Conservation (phyloP, 2,888 invertebrate genomes). For the Portevinia maculata region DNA sequence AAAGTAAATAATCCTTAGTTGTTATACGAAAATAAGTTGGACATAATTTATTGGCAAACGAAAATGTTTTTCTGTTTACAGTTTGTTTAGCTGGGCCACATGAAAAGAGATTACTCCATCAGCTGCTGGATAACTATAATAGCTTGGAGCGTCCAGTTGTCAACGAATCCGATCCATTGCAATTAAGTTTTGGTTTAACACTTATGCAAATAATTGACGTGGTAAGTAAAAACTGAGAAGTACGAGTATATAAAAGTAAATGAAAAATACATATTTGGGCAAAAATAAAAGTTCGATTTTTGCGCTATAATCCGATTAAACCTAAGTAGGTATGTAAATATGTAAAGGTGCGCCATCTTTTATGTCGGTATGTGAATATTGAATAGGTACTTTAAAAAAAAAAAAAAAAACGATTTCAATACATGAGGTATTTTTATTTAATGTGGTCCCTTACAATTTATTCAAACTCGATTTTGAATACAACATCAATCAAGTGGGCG, state of each 20-base stretch:
- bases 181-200: slow-evolving; percentile 97
- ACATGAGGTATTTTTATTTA: too few relatives aligned
- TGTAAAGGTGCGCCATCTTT: too few relatives aligned
- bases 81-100: slow-evolving; percentile 93
- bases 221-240: slow-evolving; percentile 85
- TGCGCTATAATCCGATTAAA: not conserved
- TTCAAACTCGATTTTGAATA: too few relatives aligned
- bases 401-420: too few relatives aligned
- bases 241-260: too few relatives aligned
- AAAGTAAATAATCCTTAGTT: slow-evolving; percentile 5
- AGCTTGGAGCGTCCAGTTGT: slow-evolving; percentile 96
- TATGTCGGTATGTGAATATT: too few relatives aligned
- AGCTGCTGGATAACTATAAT: slow-evolving; percentile 95
- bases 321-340: not conserved
- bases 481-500: too few relatives aligned
- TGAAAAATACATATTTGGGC: not conserved
- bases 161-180: slow-evolving; percentile 97
- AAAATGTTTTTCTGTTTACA: slow-evolving; percentile 81
- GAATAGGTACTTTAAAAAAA: too few relatives aligned
- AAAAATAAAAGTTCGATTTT: not conserved
- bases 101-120: slow-evolving; percentile 95
- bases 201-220: slow-evolving; percentile 99
- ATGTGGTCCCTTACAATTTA: too few relatives aligned
- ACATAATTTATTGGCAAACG: slow-evolving; percentile 9
- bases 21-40: slow-evolving; percentile 14